Conservation (phyloP, 2,888 invertebrate genomes). For the Epistrophe eligans region DNA sequence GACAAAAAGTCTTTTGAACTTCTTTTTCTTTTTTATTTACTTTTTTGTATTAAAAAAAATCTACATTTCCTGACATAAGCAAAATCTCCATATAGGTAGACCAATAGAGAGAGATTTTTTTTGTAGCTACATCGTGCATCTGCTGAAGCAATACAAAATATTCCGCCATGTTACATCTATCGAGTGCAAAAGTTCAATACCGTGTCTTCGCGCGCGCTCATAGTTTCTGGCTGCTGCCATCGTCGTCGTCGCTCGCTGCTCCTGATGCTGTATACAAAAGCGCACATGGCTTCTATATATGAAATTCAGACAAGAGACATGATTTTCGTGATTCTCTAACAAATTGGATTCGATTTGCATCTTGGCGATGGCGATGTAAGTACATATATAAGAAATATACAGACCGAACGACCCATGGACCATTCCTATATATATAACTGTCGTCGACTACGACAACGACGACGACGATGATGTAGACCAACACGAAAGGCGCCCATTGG, state of each 20-base stretch:
- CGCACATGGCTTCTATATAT: slow-evolving; percentile 66
- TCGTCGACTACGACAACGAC: background rate
- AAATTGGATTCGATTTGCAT: slow-evolving; percentile 75
- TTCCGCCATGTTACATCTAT: slow-evolving; percentile 47
- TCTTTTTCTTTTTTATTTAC: background rate
- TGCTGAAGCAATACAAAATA: slow-evolving; percentile 40
- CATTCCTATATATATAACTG: background rate
- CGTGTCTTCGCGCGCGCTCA: slow-evolving; percentile 67
- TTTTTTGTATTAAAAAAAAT: background rate
- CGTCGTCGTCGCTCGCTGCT: background rate
- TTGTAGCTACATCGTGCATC: slow-evolving; percentile 40
- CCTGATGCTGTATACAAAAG: slow-evolving; percentile 19
- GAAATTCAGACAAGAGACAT: slow-evolving; percentile 63
- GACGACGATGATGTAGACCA: slow-evolving; percentile 1
- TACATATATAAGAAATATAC: background rate
- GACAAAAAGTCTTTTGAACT: slow-evolving; percentile 10
- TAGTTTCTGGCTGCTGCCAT: background rate
- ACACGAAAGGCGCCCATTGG: slow-evolving; percentile 7
- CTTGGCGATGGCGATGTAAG: slow-evolving; percentile 13
- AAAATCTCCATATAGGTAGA: background rate
- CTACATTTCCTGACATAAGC: slow-evolving; percentile 13
- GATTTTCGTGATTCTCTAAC: slow-evolving; percentile 71
- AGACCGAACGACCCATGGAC: background rate
- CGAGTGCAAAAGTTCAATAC: slow-evolving; percentile 74
- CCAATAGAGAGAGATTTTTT: background rate